Evolutionary conservation across 2,797 vertebrate species (phyloP).

Genomic region (Pipistrellus nathusii): DNA sequence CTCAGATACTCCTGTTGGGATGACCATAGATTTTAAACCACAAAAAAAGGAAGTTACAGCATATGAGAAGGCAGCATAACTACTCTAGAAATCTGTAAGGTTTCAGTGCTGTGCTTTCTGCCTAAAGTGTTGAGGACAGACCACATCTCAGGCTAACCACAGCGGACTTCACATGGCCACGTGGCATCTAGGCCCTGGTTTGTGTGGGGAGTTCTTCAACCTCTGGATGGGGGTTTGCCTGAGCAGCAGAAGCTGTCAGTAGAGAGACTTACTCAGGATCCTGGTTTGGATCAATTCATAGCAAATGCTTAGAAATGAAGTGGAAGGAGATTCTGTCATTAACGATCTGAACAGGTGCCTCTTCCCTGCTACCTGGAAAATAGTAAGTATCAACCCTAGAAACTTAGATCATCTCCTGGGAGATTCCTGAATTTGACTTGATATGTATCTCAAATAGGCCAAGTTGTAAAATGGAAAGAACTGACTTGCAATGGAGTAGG

Average conservation of each 20-base stretch:
- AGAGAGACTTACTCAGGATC: not conserved
- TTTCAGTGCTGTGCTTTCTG: not conserved
- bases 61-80: not conserved
- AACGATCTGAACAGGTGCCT: not conserved
- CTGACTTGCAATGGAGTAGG: not conserved
- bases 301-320: not conserved
- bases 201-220: not conserved
- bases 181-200: not conserved
- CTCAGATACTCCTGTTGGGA: not conserved
- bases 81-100: not conserved
- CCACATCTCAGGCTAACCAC: not conserved
- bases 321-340: not conserved
- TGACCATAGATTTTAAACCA: not conserved
- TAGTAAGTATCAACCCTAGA: not conserved
- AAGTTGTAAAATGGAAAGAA: not conserved
- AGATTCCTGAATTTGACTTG: not conserved
- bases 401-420: not conserved
- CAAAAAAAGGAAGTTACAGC: not conserved
- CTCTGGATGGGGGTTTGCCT: not conserved
- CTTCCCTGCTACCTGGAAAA: not conserved
- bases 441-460: not conserved
- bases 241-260: not conserved
- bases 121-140: not conserved
- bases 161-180: fast-evolving
- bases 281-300: not conserved